phyloP scores from a whole-genome alignment of 2,797 vertebrate species.

The Tragelaphus oryx region DNA sequence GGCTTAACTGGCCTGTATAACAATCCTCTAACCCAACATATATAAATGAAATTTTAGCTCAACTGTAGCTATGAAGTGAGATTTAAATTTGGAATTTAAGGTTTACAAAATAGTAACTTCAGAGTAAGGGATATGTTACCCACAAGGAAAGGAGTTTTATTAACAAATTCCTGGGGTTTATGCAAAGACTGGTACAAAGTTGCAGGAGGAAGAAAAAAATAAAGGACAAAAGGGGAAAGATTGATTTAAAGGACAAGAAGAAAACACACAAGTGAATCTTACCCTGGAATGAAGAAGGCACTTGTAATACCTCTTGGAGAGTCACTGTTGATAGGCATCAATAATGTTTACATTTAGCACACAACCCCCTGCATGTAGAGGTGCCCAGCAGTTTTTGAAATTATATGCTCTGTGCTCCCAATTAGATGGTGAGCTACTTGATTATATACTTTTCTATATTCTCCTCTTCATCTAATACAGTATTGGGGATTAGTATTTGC shows the following conservation, averaged over 20 bases:
- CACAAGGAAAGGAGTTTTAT: conserved; percentile 22
- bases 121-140: neutral
- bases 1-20: neutral
- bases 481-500: conserved; percentile 20
- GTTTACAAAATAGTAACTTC: neutral
- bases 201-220: neutral
- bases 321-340: neutral
- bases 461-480: neutral
- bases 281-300: neutral
- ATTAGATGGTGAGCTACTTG: neutral
- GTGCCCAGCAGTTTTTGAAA: neutral
- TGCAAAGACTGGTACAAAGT: neutral
- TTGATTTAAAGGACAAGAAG: neutral
- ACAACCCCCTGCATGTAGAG: neutral
- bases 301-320: neutral
- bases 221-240: neutral
- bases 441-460: neutral
- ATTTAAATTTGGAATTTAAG: conserved; percentile 15
- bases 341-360: neutral
- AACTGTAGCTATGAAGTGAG: conserved; percentile 24
- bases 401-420: neutral
- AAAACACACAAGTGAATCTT: neutral
- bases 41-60: neutral
- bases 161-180: neutral
- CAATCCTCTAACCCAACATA: neutral